Evolutionary conservation across 2,888 invertebrate genomes (phyloP).

Genomic region (Strigamia maritima): DNA sequence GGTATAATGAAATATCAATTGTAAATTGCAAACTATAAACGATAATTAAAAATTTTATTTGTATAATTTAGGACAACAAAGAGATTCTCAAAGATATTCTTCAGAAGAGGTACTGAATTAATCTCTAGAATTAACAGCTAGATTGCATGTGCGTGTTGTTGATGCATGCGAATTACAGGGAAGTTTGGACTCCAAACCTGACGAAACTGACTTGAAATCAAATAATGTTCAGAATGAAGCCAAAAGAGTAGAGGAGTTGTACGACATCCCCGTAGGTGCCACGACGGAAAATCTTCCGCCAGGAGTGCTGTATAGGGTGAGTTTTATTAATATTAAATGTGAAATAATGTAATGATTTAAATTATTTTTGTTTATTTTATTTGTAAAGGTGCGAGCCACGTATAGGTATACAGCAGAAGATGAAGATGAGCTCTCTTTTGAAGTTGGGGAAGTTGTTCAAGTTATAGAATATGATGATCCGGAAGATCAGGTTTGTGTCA

Average conservation of each 20-base stretch:
- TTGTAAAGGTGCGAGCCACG: slow-evolving; percentile 75
- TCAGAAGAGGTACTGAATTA: not conserved
- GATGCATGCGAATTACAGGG: not conserved
- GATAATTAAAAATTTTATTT: not conserved
- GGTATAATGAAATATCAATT: not conserved
- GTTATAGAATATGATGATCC: slow-evolving; percentile 95
- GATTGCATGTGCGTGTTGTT: not conserved
- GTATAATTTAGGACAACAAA: not conserved
- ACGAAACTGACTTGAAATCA: not conserved
- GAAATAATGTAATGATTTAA: not conserved
- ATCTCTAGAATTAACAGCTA: not conserved
- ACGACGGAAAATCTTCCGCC: slow-evolving; percentile 81
- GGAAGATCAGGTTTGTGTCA: slow-evolving; percentile 81
- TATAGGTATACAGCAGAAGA: slow-evolving; percentile 96
- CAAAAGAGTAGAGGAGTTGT: slow-evolving; percentile 71
- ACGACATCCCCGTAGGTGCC: slow-evolving; percentile 82
- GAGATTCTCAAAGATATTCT: not conserved
- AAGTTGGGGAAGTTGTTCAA: slow-evolving; percentile 88
- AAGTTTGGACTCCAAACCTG: not conserved
- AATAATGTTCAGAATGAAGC: slow-evolving; percentile 25
- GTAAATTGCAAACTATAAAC: not conserved
- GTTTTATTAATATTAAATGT: not conserved
- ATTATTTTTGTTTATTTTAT: not conserved
- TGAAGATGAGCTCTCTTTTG: slow-evolving; percentile 91
- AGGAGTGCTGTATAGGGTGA: slow-evolving; percentile 76